Evolutionary conservation across 2,113 vertebrate species (phyloP).

Genomic region (Rhinopomastus cyanomelas): DNA sequence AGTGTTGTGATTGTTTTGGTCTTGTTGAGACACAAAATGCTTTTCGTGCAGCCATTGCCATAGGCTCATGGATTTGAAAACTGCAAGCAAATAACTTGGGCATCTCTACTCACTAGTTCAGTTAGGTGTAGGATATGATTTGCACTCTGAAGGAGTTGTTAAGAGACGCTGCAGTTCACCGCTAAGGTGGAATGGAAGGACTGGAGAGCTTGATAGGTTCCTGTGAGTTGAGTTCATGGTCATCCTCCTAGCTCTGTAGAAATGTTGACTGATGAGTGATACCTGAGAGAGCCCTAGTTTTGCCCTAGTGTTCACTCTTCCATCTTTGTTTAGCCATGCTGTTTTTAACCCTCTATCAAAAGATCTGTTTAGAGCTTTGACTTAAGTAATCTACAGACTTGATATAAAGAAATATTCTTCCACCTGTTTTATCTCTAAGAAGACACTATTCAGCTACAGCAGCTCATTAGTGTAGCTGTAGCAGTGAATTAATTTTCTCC

Average conservation of each 20-base stretch:
- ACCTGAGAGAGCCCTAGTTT: neutral
- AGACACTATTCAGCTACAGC: neutral
- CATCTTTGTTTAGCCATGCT: neutral
- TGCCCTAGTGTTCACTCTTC: neutral
- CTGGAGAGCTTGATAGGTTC: neutral
- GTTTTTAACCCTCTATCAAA: neutral
- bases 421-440: conserved; percentile 15
- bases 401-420: neutral
- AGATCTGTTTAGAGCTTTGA: conserved; percentile 1
- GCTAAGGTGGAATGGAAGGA: neutral
- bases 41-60: neutral
- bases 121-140: neutral
- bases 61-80: neutral
- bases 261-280: neutral
- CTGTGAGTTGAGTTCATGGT: neutral
- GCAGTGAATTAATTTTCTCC: neutral
- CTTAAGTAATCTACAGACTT: neutral
- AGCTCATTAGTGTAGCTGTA: neutral
- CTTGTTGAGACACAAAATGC: neutral
- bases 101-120: neutral
- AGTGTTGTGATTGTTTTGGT: neutral
- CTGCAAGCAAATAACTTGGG: neutral
- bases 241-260: neutral
- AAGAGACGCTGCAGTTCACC: rapidly evolving
- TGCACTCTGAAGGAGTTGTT: neutral